Conservation (phyloP, 2,113 vertebrate genomes). For the Ornithorhynchus anatinus region DNA sequence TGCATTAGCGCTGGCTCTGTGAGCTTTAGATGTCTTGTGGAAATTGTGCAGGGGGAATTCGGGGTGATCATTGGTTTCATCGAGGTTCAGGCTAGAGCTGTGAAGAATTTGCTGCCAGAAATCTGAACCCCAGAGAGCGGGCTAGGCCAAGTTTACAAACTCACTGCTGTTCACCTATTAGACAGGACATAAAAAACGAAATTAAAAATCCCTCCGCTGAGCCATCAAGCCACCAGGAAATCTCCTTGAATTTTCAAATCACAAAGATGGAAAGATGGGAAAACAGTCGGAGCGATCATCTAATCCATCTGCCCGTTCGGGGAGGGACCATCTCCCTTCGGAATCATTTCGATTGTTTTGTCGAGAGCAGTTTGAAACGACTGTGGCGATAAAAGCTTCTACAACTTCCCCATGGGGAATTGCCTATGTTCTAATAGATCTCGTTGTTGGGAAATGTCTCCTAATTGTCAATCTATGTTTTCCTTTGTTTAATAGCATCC, state of each 20-base stretch:
- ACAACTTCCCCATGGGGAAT: slow-evolving; percentile 22
- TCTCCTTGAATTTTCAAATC: slow-evolving; percentile 35
- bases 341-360: slow-evolving; percentile 33
- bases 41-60: slow-evolving; percentile 37
- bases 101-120: slow-evolving; percentile 18
- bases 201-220: slow-evolving; percentile 36
- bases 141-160: slow-evolving; percentile 7
- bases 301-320: slow-evolving; percentile 22
- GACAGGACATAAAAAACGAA: slow-evolving; percentile 40
- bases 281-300: slow-evolving; percentile 28
- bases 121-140: slow-evolving; percentile 19
- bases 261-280: slow-evolving; percentile 31
- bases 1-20: slow-evolving; percentile 13
- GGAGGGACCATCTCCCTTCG: background rate
- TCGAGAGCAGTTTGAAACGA: slow-evolving; percentile 25
- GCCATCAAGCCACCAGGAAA: slow-evolving; percentile 28
- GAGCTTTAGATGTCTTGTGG: slow-evolving; percentile 18
- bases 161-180: slow-evolving; percentile 40
- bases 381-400: slow-evolving; percentile 11
- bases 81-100: slow-evolving; percentile 23
- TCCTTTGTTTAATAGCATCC: background rate
- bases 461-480: slow-evolving; percentile 1
- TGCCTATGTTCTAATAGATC: slow-evolving; percentile 30
- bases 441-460: slow-evolving; percentile 23
- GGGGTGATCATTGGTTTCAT: slow-evolving; percentile 43